Conservation (phyloP, 2,113 vertebrate genomes). For the Xyliphius kryptos region DNA sequence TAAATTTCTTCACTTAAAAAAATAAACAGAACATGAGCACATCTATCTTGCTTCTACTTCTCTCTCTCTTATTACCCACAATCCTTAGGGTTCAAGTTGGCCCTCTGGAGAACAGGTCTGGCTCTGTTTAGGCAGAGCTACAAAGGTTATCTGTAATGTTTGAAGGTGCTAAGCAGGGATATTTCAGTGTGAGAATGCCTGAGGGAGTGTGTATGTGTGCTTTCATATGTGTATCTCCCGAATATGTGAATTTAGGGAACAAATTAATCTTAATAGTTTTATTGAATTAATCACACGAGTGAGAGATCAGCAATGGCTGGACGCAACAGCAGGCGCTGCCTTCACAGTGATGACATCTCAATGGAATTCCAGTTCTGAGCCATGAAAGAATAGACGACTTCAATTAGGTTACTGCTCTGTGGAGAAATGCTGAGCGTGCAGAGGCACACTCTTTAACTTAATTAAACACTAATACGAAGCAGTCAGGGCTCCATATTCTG, state of each 20-base stretch:
- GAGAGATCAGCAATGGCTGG: conserved; percentile 49
- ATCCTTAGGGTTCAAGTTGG: conserved; percentile 3
- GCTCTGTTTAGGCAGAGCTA: conserved; percentile 43
- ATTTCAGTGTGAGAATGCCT: conserved; percentile 49
- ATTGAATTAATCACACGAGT: conserved; percentile 62
- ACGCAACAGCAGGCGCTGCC: conserved; percentile 42
- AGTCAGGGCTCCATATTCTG: conserved; percentile 55
- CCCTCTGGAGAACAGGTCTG: conserved; percentile 35
- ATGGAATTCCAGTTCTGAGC: conserved; percentile 51
- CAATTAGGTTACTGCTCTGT: conserved; percentile 55
- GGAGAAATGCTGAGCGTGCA: conserved; percentile 25
- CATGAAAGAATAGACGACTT: conserved; percentile 62
- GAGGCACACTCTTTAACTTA: conserved; percentile 59
- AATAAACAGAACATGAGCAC: conserved; percentile 39
- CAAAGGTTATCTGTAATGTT: conserved; percentile 52
- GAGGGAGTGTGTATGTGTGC: conserved; percentile 18
- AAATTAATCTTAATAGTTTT: conserved; percentile 54
- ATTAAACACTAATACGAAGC: conserved; percentile 72
- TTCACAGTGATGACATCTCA: conserved; percentile 46
- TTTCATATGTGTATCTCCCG: conserved; percentile 1
- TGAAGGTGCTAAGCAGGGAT: conserved; percentile 59
- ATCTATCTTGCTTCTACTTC: conserved; percentile 40
- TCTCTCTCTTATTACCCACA: conserved; percentile 19
- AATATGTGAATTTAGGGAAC: conserved; percentile 14
- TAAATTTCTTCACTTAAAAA: conserved; percentile 42